phyloP scores from a whole-genome alignment of 2,888 invertebrate genomes.

The Cephus sareptanus region DNA sequence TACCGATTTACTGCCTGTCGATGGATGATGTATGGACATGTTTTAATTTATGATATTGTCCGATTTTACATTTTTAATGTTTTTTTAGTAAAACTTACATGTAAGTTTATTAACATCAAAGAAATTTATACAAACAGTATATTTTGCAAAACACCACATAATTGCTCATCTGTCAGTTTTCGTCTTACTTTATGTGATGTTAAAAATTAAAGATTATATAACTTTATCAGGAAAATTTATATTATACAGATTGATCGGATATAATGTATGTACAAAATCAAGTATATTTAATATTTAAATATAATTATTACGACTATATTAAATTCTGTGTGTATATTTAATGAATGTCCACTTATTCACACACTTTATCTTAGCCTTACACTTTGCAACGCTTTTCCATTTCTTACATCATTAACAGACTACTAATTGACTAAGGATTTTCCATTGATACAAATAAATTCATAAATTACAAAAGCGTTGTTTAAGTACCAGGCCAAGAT shows the following conservation, averaged over 20 bases:
- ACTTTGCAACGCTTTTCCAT: conserved; percentile 33
- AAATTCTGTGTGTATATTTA: conserved; percentile 38
- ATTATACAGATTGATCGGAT: conserved; percentile 51
- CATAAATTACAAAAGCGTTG: conserved; percentile 24
- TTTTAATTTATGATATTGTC: conserved; percentile 4
- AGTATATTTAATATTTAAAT: conserved; percentile 57
- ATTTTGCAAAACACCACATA: background rate
- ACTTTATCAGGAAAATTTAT: conserved; percentile 43
- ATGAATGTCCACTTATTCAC: conserved; percentile 38
- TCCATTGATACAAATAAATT: conserved; percentile 16
- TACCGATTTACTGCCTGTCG: conserved; percentile 34
- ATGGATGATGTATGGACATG: conserved; percentile 13
- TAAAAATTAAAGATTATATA: conserved; percentile 21
- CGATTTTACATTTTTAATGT: background rate
- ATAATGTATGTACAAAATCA: conserved; percentile 60
- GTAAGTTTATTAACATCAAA: background rate
- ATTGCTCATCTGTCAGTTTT: background rate
- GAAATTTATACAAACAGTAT: conserved; percentile 2
- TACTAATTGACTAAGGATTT: conserved; percentile 41
- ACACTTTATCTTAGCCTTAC: conserved; percentile 40
- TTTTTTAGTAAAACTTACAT: background rate
- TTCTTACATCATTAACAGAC: conserved; percentile 25
- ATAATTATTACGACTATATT: conserved; percentile 47
- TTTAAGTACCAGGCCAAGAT: conserved; percentile 44
- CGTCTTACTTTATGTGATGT: background rate